phyloP scores from a whole-genome alignment of 2,113 vertebrate genomes.

The Phylloscopus whistleri region DNA sequence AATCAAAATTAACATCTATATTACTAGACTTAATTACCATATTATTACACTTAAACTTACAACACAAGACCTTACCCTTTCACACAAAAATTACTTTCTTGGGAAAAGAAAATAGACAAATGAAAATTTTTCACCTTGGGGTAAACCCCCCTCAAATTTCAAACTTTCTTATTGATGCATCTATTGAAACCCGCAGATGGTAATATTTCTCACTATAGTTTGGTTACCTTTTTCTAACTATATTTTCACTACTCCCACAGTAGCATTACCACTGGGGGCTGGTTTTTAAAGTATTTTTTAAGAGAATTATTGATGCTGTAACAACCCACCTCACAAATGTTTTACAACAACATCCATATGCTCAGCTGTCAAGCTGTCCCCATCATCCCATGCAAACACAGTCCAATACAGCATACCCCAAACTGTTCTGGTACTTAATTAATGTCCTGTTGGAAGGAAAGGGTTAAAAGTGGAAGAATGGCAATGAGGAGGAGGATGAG shows the following conservation, averaged over 20 bases:
- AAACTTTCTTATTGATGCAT: neutral
- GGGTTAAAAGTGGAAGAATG: neutral
- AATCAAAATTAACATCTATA: neutral
- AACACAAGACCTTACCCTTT: neutral
- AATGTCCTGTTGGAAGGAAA: neutral
- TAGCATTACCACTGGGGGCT: neutral
- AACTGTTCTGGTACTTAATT: neutral
- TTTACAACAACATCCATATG: neutral
- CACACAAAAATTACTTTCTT: neutral
- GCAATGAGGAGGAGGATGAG: neutral
- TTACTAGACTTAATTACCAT: neutral
- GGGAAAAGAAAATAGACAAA: neutral
- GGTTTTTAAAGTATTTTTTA: neutral
- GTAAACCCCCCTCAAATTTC: neutral
- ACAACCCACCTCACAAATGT: neutral
- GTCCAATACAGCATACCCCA: neutral
- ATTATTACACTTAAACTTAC: neutral
- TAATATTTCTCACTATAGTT: neutral
- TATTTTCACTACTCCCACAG: neutral
- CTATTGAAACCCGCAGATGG: neutral
- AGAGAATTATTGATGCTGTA: neutral
- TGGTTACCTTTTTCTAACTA: neutral
- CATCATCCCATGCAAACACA: neutral
- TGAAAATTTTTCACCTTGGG: neutral
- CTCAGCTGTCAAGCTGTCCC: neutral